These are phyloP conservation scores for Bradypus variegatus DNA, from an alignment of 2,797 vertebrate genomes.

Conservation along the genomic window DNA sequence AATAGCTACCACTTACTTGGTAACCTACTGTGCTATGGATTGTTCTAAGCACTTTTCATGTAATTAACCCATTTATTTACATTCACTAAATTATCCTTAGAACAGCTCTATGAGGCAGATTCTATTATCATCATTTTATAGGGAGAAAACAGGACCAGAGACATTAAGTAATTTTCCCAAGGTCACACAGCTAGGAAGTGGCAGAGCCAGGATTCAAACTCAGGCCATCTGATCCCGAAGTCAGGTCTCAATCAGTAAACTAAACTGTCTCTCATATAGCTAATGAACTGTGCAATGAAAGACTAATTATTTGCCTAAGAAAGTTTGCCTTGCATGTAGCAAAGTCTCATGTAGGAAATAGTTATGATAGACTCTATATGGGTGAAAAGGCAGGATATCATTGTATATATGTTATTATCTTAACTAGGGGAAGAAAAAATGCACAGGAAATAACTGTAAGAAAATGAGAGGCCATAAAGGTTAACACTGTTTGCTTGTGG, in stretches of 20 bases:
- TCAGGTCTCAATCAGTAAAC: background rate
- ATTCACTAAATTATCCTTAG: background rate
- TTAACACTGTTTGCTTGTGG: slow-evolving; percentile 8
- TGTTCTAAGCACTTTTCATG: background rate
- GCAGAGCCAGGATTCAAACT: slow-evolving; percentile 10
- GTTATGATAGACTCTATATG: background rate
- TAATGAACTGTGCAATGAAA: background rate
- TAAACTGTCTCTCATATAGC: background rate
- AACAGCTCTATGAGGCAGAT: background rate
- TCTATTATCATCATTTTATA: background rate
- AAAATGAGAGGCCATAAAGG: slow-evolving; percentile 12
- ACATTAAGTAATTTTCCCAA: background rate
- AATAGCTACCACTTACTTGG: background rate
- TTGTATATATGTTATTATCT: background rate
- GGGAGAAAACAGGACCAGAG: background rate
- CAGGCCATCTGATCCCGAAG: background rate
- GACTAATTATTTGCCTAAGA: background rate
- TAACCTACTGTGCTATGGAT: background rate
- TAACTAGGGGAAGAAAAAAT: background rate
- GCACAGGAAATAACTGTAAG: background rate
- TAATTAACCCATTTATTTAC: background rate
- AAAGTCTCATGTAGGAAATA: background rate
- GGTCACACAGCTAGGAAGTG: background rate
- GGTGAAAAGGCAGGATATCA: background rate
- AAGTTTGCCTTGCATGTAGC: background rate